Evolutionary conservation across 2,797 vertebrate genomes (phyloP).

Genomic region (Gobio occitaniae): DNA sequence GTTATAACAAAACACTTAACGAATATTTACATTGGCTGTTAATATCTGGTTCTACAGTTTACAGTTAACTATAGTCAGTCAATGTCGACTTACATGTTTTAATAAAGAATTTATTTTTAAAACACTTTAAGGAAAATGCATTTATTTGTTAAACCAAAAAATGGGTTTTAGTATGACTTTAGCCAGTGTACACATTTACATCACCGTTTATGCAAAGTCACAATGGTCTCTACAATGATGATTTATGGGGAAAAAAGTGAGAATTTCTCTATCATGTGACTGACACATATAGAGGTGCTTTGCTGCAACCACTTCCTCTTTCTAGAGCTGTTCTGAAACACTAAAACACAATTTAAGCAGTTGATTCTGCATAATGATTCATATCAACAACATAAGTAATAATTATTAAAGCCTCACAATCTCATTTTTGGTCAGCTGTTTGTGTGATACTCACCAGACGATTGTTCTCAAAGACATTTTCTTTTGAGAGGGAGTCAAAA

Average conservation of each 20-base stretch:
- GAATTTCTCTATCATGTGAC: background rate
- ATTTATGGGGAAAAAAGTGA: background rate
- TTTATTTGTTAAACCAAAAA: background rate
- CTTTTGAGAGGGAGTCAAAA: slow-evolving; percentile 92
- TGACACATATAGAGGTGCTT: background rate
- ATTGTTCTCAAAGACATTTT: slow-evolving; percentile 97
- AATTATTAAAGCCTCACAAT: background rate
- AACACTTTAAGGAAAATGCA: background rate
- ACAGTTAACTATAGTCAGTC: too few species aligned
- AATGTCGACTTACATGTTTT: background rate
- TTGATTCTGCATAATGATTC: background rate
- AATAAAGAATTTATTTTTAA: background rate
- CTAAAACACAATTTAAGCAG: background rate
- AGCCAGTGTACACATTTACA: background rate
- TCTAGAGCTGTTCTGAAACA: background rate
- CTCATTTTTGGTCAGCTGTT: slow-evolving; percentile 15
- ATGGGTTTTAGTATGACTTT: background rate
- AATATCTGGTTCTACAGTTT: background rate
- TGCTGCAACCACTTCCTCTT: slow-evolving; percentile 17
- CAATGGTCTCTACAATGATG: background rate
- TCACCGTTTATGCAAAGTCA: background rate
- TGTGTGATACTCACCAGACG: slow-evolving; percentile 85
- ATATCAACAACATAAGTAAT: background rate
- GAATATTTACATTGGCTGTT: too few species aligned
- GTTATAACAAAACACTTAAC: background rate